Base-by-base conservation (phyloP, 2,113 vertebrate genomes). In the Scalopus aquaticus region DNA sequence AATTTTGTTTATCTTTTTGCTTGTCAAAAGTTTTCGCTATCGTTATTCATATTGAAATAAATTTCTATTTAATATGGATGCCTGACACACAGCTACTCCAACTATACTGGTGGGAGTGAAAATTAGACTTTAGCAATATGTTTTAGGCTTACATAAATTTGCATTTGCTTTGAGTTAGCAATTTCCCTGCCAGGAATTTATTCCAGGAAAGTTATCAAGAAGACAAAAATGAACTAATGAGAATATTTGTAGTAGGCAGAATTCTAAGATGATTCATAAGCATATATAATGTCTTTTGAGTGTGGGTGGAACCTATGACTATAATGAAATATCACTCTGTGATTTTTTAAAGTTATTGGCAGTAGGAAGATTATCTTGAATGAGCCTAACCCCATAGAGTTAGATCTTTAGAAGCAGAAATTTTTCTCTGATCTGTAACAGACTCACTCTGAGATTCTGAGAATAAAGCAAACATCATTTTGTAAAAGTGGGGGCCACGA, bases 101-200 rank as follows among this genome's bases (percentile, higher is more conserved):
- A 32, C 8, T 32, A 2, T 76, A n/a, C 24, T 60, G 10, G 8
- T 56, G 17, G 24, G 6, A 72, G 11, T 51, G 9, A 67, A 82
- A 83, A 91, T 88, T 32, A 86, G 10, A 82, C 44, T 89, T 76
- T 13, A 65, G 28, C 42, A 72, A 37, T 32, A 13, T 42, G 32
- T 86, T 92, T 46, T 54, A 92, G 77, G 19, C 24, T 90, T 82
- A 76, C 10, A 74, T 69, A 81, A 72, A 17, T 85, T 88, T 73
- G 9, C 15, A 62, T 73, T 78, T 91, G 39, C 30, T 72, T 62
- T 88, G 19, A 73, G 16, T 60, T 62, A 77, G 49, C 24, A 42
- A 67, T 72, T 94, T 73, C 11, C 9, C 6, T 46, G 15, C 13
- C 32, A 93, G 69, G 17, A 84, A 74, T 70, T 90, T 92, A 67